Evolutionary conservation across 2,113 vertebrate species (phyloP).

Genomic region (Suricata suricatta): DNA sequence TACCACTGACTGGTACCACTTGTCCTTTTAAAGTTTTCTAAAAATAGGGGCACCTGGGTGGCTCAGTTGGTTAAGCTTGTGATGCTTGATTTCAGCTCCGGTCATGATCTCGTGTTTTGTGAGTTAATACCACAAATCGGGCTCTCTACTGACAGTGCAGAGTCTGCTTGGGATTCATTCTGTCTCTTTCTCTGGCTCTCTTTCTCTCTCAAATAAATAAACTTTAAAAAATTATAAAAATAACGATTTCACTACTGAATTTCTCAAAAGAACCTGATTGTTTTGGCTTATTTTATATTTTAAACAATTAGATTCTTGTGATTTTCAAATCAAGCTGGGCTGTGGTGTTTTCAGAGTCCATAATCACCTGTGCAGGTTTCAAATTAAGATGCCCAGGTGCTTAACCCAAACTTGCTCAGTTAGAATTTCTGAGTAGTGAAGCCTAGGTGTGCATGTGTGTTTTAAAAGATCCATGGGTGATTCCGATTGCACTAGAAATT

Average conservation of each 20-base stretch:
- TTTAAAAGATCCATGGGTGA: neutral
- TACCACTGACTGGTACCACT: neutral
- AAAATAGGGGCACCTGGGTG: too few relatives aligned
- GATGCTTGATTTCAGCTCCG: too few relatives aligned
- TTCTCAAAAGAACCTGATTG: neutral
- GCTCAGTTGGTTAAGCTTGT: too few relatives aligned
- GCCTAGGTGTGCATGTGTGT: neutral
- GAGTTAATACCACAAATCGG: too few relatives aligned
- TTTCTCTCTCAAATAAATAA: too few relatives aligned
- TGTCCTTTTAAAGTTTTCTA: neutral
- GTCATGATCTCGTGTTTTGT: too few relatives aligned
- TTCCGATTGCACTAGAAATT: neutral
- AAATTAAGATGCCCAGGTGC: neutral
- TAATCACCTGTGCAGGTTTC: neutral
- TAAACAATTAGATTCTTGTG: neutral
- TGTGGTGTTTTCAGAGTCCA: neutral
- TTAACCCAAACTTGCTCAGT: neutral
- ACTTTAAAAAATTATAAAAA: neutral
- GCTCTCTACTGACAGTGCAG: too few relatives aligned
- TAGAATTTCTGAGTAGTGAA: neutral
- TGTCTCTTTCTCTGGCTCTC: too few relatives aligned
- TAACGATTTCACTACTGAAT: neutral
- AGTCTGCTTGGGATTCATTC: too few relatives aligned
- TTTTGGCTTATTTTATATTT: slow-evolving; percentile 6
- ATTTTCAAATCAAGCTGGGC: neutral